Conservation (phyloP, 1,140 invertebrate species). For the Planococcus citri region DNA sequence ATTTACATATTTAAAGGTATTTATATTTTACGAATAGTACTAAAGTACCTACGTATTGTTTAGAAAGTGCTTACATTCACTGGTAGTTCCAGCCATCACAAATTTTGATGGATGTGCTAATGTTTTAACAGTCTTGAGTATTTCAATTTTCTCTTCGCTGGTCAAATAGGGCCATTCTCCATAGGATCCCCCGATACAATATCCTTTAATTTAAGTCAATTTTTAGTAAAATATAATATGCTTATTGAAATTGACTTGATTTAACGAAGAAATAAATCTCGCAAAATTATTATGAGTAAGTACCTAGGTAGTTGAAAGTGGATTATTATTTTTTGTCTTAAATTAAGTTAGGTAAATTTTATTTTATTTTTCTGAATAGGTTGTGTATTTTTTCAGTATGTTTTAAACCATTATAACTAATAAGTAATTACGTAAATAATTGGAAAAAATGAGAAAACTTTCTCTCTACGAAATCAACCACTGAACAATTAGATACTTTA, state of each 20-base stretch:
- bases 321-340: too few species aligned
- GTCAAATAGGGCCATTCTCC: constrained; percentile 42
- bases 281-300: not conserved
- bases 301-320: not conserved
- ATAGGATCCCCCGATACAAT: constrained; percentile 39
- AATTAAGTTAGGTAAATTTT: too few species aligned
- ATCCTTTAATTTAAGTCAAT: constrained; percentile 27
- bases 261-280: not conserved
- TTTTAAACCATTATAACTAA: too few species aligned
- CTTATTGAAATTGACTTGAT: too few species aligned
- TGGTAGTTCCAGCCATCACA: constrained; percentile 45
- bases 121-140: constrained; percentile 36
- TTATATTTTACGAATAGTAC: constrained; percentile 26
- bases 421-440: too few species aligned
- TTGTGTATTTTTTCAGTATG: too few species aligned
- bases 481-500: too few species aligned
- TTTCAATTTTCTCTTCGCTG: constrained; percentile 39
- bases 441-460: too few species aligned
- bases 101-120: constrained; percentile 34
- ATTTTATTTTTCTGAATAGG: too few species aligned
- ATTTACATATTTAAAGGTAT: too few species aligned
- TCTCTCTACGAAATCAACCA: too few species aligned
- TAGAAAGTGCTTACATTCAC: constrained; percentile 50
- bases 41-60: too few species aligned
- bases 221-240: not conserved